Conservation (phyloP, 1,140 invertebrate genomes). For the Aricia agestis region DNA sequence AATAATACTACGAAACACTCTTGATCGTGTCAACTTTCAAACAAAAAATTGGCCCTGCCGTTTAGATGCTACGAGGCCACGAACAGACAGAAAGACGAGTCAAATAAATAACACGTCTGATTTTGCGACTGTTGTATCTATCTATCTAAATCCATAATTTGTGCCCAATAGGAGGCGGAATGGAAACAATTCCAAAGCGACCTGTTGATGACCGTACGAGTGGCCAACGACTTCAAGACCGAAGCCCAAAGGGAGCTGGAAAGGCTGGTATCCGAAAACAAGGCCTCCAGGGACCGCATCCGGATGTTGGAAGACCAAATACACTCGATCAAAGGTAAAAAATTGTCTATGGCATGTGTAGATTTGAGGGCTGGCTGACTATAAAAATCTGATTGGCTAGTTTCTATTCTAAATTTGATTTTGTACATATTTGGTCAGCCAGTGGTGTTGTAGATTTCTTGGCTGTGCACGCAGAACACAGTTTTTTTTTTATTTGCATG, state of each 20-base stretch:
- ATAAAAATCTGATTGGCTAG: slow-evolving; percentile 3
- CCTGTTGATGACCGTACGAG: slow-evolving; percentile 92
- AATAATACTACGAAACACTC: too few species aligned
- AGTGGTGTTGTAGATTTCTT: slow-evolving; percentile 16
- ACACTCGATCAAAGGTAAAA: slow-evolving; percentile 85
- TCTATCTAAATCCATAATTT: not conserved
- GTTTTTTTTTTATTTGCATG: slow-evolving; percentile 28
- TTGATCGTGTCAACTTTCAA: too few species aligned
- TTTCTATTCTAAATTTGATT: slow-evolving; percentile 1
- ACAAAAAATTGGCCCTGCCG: too few species aligned
- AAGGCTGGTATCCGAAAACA: slow-evolving; percentile 88
- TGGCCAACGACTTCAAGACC: slow-evolving; percentile 96
- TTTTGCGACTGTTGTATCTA: too few species aligned
- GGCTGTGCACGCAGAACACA: slow-evolving; percentile 12
- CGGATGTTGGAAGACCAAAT: slow-evolving; percentile 86
- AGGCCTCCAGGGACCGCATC: slow-evolving; percentile 86
- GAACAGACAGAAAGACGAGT: too few species aligned
- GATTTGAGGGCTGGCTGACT: slow-evolving; percentile 12
- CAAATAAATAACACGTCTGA: too few species aligned
- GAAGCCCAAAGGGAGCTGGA: slow-evolving; percentile 90
- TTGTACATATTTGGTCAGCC: slow-evolving; percentile 14
- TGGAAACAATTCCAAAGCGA: slow-evolving; percentile 97
- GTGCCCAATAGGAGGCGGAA: slow-evolving; percentile 80
- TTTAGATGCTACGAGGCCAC: too few species aligned
- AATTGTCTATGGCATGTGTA: slow-evolving; percentile 5